Conservation (phyloP, 2,888 invertebrate species). For the Ephialtes manifestator region DNA sequence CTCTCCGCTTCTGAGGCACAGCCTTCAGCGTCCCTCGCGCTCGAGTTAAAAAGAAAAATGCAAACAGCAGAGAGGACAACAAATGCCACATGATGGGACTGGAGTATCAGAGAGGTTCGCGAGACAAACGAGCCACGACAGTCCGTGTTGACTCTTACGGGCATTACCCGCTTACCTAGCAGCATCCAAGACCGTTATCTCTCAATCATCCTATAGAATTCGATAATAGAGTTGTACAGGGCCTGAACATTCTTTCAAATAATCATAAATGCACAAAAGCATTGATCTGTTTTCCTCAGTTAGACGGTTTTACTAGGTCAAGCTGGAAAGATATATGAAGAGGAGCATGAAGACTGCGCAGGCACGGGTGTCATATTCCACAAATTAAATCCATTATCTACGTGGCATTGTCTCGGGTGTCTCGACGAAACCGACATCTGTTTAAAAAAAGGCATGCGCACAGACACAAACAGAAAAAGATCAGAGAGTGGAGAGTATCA, state of each 20-base stretch:
- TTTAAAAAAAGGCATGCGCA: slow-evolving; percentile 67
- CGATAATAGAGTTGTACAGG: slow-evolving; percentile 19
- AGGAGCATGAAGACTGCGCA: slow-evolving; percentile 23
- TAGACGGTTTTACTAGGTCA: slow-evolving; percentile 33
- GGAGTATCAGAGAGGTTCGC: slow-evolving; percentile 48
- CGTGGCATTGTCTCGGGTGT: slow-evolving; percentile 79
- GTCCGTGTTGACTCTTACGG: slow-evolving; percentile 47
- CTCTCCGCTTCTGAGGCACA: slow-evolving; percentile 48
- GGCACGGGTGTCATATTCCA: slow-evolving; percentile 64
- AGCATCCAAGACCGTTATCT: slow-evolving; percentile 45
- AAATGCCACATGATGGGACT: slow-evolving; percentile 59
- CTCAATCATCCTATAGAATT: slow-evolving; percentile 53
- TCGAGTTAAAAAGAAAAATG: slow-evolving; percentile 63
- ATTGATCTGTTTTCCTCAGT: slow-evolving; percentile 36
- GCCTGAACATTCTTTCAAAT: slow-evolving; percentile 17
- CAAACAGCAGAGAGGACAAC: slow-evolving; percentile 64
- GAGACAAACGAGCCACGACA: slow-evolving; percentile 43
- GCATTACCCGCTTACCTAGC: slow-evolving; percentile 20
- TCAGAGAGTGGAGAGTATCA: slow-evolving; percentile 50
- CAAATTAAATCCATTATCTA: slow-evolving; percentile 81
- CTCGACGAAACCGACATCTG: slow-evolving; percentile 79
- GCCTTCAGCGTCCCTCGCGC: slow-evolving; percentile 49
- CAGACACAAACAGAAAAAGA: slow-evolving; percentile 54
- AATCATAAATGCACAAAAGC: slow-evolving; percentile 32
- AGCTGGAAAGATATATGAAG: slow-evolving; percentile 2